phyloP scores from a whole-genome alignment of 2,797 vertebrate species.

The Furcifer pardalis region DNA sequence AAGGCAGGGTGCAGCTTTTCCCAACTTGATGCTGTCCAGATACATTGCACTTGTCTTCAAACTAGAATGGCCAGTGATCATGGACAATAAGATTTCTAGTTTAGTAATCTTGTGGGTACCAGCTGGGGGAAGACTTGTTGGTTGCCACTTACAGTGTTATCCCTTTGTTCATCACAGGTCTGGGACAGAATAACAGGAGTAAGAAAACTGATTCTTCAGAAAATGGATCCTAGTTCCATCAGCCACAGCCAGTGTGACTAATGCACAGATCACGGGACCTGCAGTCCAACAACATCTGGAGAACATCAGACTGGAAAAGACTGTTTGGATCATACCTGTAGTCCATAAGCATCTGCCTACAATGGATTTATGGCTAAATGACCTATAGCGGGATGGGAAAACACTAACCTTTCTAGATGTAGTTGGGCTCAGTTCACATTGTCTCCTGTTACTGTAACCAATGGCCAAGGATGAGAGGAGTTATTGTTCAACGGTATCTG shows the following conservation, averaged over 20 bases:
- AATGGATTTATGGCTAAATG: background rate
- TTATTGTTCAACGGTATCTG: background rate
- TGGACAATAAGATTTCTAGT: background rate
- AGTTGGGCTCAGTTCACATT: background rate
- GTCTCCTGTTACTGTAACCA: background rate
- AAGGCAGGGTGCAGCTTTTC: background rate
- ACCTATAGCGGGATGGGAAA: background rate
- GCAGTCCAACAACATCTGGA: background rate
- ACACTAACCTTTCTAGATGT: background rate
- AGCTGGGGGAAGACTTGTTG: background rate
- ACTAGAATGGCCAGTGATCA: too few species aligned
- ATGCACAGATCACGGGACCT: background rate
- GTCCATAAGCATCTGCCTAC: background rate
- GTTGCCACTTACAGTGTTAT: background rate
- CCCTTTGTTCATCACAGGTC: background rate
- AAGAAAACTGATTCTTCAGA: background rate
- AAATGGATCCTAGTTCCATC: background rate
- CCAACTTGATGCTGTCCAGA: background rate
- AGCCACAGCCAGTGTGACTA: background rate
- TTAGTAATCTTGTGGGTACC: background rate
- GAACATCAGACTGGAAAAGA: background rate
- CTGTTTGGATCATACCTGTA: background rate
- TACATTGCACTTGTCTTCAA: background rate
- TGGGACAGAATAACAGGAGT: background rate
- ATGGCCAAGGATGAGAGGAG: too few species aligned